Conservation (phyloP, 1,140 invertebrate species). For the Drosophila navojoa region DNA sequence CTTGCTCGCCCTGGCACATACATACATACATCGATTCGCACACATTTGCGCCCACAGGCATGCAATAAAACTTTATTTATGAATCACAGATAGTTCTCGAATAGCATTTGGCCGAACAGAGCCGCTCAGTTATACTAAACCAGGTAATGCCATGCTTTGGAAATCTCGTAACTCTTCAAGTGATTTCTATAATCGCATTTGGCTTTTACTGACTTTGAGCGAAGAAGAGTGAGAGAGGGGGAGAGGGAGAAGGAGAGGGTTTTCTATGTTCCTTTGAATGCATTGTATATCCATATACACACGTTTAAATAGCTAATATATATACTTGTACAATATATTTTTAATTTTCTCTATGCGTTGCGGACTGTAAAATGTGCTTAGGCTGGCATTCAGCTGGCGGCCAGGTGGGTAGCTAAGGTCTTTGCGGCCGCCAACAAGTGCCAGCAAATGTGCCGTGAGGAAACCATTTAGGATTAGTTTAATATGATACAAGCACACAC, state of each 20-base stretch:
- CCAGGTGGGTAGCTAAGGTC: constrained; percentile 28
- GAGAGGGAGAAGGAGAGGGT: too few relatives aligned
- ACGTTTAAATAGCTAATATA: neutral
- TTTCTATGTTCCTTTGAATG: neutral
- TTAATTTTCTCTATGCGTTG: constrained; percentile 37
- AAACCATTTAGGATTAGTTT: constrained; percentile 84
- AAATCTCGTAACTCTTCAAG: constrained; percentile 32
- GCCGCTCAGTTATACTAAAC: constrained; percentile 3
- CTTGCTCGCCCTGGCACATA: neutral
- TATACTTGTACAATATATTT: constrained; percentile 4
- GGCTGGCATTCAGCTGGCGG: constrained; percentile 4
- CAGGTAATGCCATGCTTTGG: constrained; percentile 30
- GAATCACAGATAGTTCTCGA: constrained; percentile 5
- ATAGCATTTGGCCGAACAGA: constrained; percentile 10
- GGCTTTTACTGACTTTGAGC: constrained; percentile 17
- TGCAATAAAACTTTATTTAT: constrained; percentile 9
- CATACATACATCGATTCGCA: neutral
- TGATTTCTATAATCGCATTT: constrained; percentile 60
- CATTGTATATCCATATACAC: neutral
- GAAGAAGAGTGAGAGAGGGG: too few relatives aligned
- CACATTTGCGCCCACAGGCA: constrained; percentile 1
- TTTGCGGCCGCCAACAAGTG: constrained; percentile 51
- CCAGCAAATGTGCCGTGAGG: constrained; percentile 82
- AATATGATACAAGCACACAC: constrained; percentile 73
- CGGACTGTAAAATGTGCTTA: constrained; percentile 50